Conservation (phyloP, 1,140 invertebrate genomes). For the silkworm (Bombyx mori) region DNA sequence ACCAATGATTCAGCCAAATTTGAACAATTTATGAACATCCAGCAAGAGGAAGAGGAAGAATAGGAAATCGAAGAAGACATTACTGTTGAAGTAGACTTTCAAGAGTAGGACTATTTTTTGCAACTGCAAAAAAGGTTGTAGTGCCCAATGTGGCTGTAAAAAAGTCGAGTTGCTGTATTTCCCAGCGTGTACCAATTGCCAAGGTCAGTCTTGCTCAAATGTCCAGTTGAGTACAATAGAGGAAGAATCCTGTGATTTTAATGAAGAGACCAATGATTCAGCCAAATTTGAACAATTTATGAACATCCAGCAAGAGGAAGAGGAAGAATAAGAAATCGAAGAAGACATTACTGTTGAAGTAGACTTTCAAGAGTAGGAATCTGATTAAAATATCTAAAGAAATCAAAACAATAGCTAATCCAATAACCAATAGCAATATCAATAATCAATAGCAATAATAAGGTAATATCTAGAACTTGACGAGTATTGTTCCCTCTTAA, state of each 20-base stretch:
- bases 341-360: neutral
- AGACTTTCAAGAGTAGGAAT: no score
- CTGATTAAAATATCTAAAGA: no score
- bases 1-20: conserved; percentile 1
- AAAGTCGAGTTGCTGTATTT: conserved; percentile 6
- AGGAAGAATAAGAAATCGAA: conserved; percentile 4
- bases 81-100: no score
- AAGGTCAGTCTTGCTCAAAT: conserved; percentile 8
- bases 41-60: conserved; percentile 6
- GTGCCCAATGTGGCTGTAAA: conserved; percentile 8
- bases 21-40: neutral
- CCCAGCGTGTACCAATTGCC: conserved; percentile 6
- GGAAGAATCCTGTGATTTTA: conserved; percentile 5
- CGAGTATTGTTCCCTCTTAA: no score
- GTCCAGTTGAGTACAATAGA: conserved; percentile 4
- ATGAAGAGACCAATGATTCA: conserved; percentile 7
- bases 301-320: conserved; percentile 1
- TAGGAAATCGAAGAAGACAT: conserved; percentile 1
- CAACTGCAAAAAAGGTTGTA: conserved; percentile 27
- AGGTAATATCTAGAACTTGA: no score
- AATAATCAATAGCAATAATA: no score
- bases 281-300: neutral
- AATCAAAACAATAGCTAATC: no score
- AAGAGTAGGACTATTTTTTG: conserved; percentile 17
- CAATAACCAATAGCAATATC: no score